A percentile compares a stretch with the other conserved stretches of the same genome.
phyloP scores from a whole-genome alignment of 2,888 invertebrate species.

The Selenia dentaria region DNA sequence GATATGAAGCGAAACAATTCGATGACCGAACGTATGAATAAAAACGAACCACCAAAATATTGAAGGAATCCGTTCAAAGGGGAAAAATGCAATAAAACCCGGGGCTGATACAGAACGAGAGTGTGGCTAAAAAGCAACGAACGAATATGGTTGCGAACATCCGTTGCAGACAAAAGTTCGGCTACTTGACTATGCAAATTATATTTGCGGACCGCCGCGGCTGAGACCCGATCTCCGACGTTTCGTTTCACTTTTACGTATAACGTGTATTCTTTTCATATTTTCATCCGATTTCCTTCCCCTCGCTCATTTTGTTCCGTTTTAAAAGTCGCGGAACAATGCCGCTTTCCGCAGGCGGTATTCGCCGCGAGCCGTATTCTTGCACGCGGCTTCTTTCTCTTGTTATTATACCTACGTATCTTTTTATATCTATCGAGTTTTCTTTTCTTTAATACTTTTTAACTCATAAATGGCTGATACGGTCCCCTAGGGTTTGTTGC shows the following conservation, averaged over 20 bases:
- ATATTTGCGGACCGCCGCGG: slow-evolving; percentile 83
- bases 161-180: slow-evolving; percentile 82
- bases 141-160: slow-evolving; percentile 82
- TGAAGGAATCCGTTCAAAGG: slow-evolving; percentile 84
- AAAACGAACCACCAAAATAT: slow-evolving; percentile 82
- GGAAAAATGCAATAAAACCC: slow-evolving; percentile 82
- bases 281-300: slow-evolving; percentile 84
- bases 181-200: slow-evolving; percentile 85
- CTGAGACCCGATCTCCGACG: slow-evolving; percentile 78
- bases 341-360: slow-evolving; percentile 75
- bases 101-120: slow-evolving; percentile 75
- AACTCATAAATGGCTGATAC: slow-evolving; percentile 83
- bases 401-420: slow-evolving; percentile 72
- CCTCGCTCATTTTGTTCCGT: slow-evolving; percentile 81
- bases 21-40: slow-evolving; percentile 79
- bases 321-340: slow-evolving; percentile 82
- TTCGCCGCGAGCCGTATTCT: slow-evolving; percentile 81
- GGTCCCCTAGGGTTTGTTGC: slow-evolving; percentile 79
- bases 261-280: slow-evolving; percentile 84
- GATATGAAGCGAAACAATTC: slow-evolving; percentile 79
- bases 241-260: slow-evolving; percentile 81
- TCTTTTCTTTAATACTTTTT: slow-evolving; percentile 83
- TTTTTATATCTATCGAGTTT: slow-evolving; percentile 79
- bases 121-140: slow-evolving; percentile 82
- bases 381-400: slow-evolving; percentile 76